Evolutionary conservation across 2,113 vertebrate genomes (phyloP).

Genomic region (Oriolus oriolus): DNA sequence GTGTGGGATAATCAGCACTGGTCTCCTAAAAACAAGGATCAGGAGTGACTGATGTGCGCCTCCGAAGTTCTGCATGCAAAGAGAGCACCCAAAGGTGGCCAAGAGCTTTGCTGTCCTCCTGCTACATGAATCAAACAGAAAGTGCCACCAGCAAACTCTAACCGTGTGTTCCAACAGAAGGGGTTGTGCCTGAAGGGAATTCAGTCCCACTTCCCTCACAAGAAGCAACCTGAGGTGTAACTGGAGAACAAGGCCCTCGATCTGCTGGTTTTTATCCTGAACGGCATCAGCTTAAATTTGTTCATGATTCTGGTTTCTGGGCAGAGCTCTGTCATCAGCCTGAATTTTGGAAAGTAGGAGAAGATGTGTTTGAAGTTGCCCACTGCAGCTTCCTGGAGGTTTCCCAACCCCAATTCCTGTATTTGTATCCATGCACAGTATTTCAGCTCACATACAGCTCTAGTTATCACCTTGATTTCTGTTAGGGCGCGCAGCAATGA

Average conservation of each 20-base stretch:
- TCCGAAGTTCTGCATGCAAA: neutral
- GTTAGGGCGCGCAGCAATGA: neutral
- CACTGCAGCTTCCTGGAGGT: constrained; percentile 29
- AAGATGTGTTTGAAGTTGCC: neutral
- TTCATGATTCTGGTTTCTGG: neutral
- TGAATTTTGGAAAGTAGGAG: neutral
- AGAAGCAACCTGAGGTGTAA: neutral
- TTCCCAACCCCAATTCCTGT: constrained; percentile 32
- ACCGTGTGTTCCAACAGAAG: rapidly evolving
- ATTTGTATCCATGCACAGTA: neutral
- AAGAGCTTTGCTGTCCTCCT: neutral
- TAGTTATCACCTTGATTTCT: constrained; percentile 36
- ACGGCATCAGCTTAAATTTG: neutral
- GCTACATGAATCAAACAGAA: rapidly evolving
- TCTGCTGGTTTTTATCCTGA: neutral
- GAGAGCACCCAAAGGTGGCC: neutral
- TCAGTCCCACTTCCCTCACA: neutral
- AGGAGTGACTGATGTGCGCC: neutral
- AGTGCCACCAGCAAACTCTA: neutral
- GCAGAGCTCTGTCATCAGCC: neutral
- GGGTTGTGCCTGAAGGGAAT: neutral
- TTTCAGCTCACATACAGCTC: constrained; percentile 21
- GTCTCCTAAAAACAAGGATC: neutral
- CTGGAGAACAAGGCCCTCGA: neutral
- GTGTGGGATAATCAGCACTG: neutral